Percentiles rank a stretch among this genome's conserved stretches.
Evolutionary conservation across 2,888 invertebrate species (phyloP).

Genomic region (Plutella xylostella): DNA sequence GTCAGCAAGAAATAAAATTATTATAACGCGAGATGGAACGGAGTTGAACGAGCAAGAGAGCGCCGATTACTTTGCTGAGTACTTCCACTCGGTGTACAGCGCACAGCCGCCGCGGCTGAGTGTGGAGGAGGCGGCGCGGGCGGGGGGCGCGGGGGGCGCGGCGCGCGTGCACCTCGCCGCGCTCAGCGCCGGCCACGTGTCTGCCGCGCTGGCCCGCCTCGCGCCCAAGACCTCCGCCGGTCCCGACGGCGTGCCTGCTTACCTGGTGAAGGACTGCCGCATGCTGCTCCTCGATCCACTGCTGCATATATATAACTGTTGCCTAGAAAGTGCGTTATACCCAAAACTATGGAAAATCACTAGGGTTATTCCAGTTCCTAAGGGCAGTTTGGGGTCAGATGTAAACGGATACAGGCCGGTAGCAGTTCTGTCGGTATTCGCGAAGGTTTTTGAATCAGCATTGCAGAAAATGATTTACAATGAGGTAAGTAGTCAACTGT

Average conservation of each 20-base stretch:
- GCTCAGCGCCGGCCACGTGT: background rate
- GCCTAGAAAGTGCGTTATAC: background rate
- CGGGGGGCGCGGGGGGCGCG: background rate
- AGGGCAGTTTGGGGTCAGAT: background rate
- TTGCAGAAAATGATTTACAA: background rate
- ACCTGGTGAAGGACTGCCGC: constrained; percentile 8
- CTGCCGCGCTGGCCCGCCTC: constrained; percentile 2
- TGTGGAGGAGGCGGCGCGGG: background rate
- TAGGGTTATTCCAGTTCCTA: background rate
- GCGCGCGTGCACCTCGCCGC: background rate
- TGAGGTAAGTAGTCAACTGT: background rate
- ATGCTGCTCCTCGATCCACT: background rate
- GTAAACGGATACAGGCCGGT: background rate
- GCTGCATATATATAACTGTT: constrained; percentile 1
- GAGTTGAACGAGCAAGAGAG: constrained; percentile 2
- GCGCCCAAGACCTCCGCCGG: constrained; percentile 9
- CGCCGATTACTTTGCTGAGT: constrained; percentile 8
- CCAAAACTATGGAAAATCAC: background rate
- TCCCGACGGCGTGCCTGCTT: constrained; percentile 12
- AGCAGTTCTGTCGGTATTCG: background rate
- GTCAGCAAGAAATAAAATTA: background rate
- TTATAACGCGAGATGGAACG: constrained; percentile 4
- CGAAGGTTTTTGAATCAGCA: background rate
- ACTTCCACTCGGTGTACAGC: constrained; percentile 10
- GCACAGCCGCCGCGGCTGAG: background rate